Evolutionary conservation across 2,113 vertebrate genomes (phyloP).

Genomic region (Antechinus flavipes): DNA sequence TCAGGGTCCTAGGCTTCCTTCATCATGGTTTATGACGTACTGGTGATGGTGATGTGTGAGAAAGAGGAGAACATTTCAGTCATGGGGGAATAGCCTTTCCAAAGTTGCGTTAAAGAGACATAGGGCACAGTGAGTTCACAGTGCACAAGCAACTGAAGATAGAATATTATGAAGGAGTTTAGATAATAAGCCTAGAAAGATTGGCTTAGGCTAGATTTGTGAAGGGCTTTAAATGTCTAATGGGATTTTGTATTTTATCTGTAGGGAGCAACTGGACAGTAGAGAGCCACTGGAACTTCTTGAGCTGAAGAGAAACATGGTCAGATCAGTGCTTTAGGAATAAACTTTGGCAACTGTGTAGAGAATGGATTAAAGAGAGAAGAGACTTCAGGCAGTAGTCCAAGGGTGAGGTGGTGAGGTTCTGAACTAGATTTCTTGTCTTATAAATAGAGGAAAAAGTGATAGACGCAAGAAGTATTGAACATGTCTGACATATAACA

Average conservation of each 20-base stretch:
- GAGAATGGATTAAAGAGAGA: background rate
- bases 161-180: background rate
- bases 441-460: background rate
- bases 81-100: background rate
- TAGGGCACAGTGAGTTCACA: background rate
- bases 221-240: background rate
- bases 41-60: background rate
- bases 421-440: background rate
- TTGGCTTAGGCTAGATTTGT: background rate
- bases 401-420: background rate
- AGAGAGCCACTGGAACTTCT: background rate
- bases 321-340: background rate
- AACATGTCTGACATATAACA: too few relatives aligned
- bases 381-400: background rate
- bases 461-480: background rate
- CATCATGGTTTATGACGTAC: background rate
- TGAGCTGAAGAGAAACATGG: background rate
- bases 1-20: background rate
- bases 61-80: background rate
- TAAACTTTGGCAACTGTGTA: background rate
- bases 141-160: background rate
- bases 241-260: background rate
- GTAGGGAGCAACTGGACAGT: background rate
- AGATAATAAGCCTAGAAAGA: background rate
- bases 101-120: background rate